Evolutionary conservation across 2,888 invertebrate genomes (phyloP).

Genomic region (Iphiclides podalirius): DNA sequence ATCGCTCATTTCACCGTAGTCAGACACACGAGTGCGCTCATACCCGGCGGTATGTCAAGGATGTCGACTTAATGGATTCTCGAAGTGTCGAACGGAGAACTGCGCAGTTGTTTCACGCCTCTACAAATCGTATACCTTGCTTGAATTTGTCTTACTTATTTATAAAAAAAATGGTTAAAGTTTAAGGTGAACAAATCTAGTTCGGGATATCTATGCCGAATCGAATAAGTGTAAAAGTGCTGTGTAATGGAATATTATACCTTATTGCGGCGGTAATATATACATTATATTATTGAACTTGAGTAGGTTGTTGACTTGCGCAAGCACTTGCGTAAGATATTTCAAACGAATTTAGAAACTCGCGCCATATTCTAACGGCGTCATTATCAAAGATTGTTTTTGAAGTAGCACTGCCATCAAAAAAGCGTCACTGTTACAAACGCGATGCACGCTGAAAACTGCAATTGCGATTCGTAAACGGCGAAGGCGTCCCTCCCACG

Average conservation of each 20-base stretch:
- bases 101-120: conserved; percentile 62
- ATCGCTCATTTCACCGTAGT: conserved; percentile 22
- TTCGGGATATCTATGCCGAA: no score
- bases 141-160: no score
- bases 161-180: no score
- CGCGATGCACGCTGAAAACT: no score
- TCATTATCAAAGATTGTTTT: no score
- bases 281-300: not conserved
- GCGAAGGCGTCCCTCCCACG: conserved; percentile 62
- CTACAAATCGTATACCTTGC: conserved; percentile 43
- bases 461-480: conserved; percentile 49
- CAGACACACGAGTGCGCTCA: conserved; percentile 36
- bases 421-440: no score
- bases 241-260: not conserved
- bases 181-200: not conserved
- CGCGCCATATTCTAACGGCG: no score
- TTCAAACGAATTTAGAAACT: not conserved
- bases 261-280: not conserved
- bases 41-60: conserved; percentile 56
- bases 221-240: no score
- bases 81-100: conserved; percentile 54
- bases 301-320: not conserved
- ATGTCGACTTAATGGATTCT: conserved; percentile 61
- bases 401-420: no score
- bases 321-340: not conserved